phyloP scores from a whole-genome alignment of 1,140 invertebrate genomes.

The Homalodisca vitripennis region DNA sequence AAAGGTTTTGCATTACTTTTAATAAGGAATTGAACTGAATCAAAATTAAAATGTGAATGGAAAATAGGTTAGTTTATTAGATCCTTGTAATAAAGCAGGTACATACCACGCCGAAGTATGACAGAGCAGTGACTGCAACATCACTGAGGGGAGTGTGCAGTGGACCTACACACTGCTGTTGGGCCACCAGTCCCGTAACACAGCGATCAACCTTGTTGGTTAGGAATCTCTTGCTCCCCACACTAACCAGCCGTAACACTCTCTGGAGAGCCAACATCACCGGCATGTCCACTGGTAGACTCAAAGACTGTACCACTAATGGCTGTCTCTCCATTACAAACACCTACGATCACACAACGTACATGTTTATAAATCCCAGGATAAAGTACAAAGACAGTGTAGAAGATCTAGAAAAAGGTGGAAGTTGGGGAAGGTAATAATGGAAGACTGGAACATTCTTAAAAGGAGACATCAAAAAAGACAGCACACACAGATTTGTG shows the following conservation, averaged over 20 bases:
- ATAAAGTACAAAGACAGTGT: too few species aligned
- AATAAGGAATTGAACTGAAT: too few species aligned
- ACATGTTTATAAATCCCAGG: too few species aligned
- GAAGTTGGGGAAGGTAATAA: too few species aligned
- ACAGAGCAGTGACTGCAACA: slow-evolving; percentile 89
- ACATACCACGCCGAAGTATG: slow-evolving; percentile 60
- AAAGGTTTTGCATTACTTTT: too few species aligned
- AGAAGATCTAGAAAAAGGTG: slow-evolving; percentile 58
- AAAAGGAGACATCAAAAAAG: too few species aligned
- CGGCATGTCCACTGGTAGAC: slow-evolving; percentile 55
- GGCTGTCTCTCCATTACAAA: slow-evolving; percentile 40
- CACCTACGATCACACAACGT: neutral
- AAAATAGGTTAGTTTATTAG: too few species aligned
- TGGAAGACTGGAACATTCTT: too few species aligned
- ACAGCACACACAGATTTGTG: too few species aligned
- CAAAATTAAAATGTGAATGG: too few species aligned
- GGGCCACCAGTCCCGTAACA: slow-evolving; percentile 93
- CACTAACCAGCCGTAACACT: slow-evolving; percentile 85
- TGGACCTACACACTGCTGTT: slow-evolving; percentile 97
- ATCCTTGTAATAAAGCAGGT: too few species aligned
- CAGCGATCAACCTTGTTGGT: slow-evolving; percentile 95
- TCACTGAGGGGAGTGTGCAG: slow-evolving; percentile 94
- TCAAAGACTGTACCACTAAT: slow-evolving; percentile 40
- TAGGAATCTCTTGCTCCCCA: slow-evolving; percentile 93
- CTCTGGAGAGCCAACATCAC: slow-evolving; percentile 68